These are phyloP conservation scores for Leucophora obtusa DNA, from an alignment of 2,888 invertebrate genomes.

Conservation along the genomic window DNA sequence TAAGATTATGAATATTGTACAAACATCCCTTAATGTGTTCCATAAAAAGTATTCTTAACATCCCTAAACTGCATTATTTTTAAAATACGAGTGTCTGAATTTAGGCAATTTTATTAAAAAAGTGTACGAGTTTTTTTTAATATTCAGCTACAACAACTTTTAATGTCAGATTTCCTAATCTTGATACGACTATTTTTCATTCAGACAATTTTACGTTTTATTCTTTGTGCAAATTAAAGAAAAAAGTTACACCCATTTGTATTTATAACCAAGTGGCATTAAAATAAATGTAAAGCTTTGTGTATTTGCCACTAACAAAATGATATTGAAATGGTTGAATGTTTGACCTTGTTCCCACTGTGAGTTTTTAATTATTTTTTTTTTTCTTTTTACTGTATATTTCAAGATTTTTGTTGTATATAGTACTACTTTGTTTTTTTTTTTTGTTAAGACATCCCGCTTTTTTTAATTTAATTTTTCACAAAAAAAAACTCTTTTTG, in stretches of 20 bases:
- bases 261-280: neutral
- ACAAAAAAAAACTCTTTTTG: neutral
- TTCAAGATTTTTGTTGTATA: neutral
- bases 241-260: neutral
- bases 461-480: neutral
- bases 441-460: neutral
- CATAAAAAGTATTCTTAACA: too few relatives aligned
- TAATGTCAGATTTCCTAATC: too few relatives aligned
- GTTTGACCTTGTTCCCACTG: slow-evolving; percentile 12
- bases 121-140: too few relatives aligned
- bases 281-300: neutral
- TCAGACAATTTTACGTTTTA: too few relatives aligned
- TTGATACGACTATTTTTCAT: too few relatives aligned
- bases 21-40: too few relatives aligned
- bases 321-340: neutral
- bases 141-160: too few relatives aligned
- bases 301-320: neutral
- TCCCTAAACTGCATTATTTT: too few relatives aligned
- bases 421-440: neutral
- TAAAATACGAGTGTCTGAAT: too few relatives aligned
- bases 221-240: too few relatives aligned
- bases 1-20: too few relatives aligned
- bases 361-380: neutral
- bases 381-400: neutral
- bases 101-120: too few relatives aligned